Base-by-base conservation (phyloP, 2,797 vertebrate species). In the Chaetophractus vellerosus region DNA sequence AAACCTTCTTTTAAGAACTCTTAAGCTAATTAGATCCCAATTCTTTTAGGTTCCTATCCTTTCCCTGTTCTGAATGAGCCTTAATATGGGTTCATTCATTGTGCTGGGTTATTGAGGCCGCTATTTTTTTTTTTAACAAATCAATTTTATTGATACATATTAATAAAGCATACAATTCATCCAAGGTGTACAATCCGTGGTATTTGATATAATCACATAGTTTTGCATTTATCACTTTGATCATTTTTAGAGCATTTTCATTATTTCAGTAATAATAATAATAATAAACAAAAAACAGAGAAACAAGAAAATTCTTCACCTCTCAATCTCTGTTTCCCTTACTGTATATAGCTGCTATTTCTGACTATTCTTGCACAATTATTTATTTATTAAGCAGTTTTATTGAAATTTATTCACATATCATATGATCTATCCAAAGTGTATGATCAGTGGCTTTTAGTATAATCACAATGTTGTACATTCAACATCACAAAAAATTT, bases 21-120 rank as follows among this genome's bases (percentile, higher is more conserved):
- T 85, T 84, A 71, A n/a, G 31, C 33, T 72, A 7, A 88, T 94
- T 33, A 84, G 68, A 90, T 94, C 31, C 55, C 26, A 59, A 38
- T 80, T 38, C 36, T 91, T 80, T 87, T 79, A 61, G 78, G 68
- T 75, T 91, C 28, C 63, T 88, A 12, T 59, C 50, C 45, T 45
- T 81, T 96, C 71, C 48, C 59, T 74, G 26, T 57, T 74, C 24
- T 83, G 61, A 89, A 45, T 36, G 61, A 66, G 28, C 59, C 14
- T 79, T 41, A 55, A 9, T 75, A 15, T 41, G 3, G 84, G 10
- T 33, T 75, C 26, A 59, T 61, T 89, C 55, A 26, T 74, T 38
- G 14, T 83, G 26, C 79, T 82, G 9, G 31, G n/a, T 76, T 83
- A 10, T 66, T 38, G 41, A 50, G 24, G 26, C 15, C 36, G 19